Conservation (phyloP, 2,888 invertebrate species). For the Eupithecia insigniata region DNA sequence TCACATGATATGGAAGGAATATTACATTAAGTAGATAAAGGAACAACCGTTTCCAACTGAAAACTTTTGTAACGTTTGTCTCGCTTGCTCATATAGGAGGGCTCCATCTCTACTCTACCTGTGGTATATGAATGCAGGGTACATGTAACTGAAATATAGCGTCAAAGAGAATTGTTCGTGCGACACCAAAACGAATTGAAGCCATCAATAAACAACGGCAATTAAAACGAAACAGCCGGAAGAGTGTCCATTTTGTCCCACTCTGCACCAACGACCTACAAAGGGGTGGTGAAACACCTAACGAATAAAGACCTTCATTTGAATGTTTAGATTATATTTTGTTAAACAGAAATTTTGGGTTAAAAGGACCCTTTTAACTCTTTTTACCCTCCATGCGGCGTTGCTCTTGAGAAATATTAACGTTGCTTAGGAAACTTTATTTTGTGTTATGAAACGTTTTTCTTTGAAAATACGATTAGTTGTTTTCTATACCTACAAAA, state of each 20-base stretch:
- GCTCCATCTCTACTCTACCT: not conserved
- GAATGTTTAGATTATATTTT: slow-evolving; percentile 49
- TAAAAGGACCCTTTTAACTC: slow-evolving; percentile 45
- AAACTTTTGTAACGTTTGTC: slow-evolving; percentile 10
- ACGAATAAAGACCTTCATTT: slow-evolving; percentile 48
- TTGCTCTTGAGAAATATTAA: slow-evolving; percentile 34
- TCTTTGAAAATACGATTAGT: not conserved
- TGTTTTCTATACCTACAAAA: not conserved
- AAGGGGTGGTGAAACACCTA: slow-evolving; percentile 47
- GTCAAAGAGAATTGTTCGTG: slow-evolving; percentile 38
- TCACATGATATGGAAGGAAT: not conserved
- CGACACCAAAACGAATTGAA: slow-evolving; percentile 43
- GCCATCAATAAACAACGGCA: slow-evolving; percentile 47
- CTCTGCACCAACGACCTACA: slow-evolving; percentile 41
- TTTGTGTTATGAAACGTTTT: slow-evolving; percentile 11
- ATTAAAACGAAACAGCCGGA: slow-evolving; percentile 48
- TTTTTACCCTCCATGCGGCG: slow-evolving; percentile 42
- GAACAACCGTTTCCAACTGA: slow-evolving; percentile 11
- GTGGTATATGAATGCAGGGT: not conserved
- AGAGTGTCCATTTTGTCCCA: slow-evolving; percentile 46
- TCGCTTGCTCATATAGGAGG: not conserved
- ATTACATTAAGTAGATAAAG: not conserved
- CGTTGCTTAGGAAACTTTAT: slow-evolving; percentile 10
- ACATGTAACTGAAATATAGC: slow-evolving; percentile 24
- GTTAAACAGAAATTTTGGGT: slow-evolving; percentile 44